A percentile compares a stretch with the other conserved stretches of the same genome.
phyloP scores from a whole-genome alignment of 2,113 vertebrate species.

The Lepisosteus oculatus region DNA sequence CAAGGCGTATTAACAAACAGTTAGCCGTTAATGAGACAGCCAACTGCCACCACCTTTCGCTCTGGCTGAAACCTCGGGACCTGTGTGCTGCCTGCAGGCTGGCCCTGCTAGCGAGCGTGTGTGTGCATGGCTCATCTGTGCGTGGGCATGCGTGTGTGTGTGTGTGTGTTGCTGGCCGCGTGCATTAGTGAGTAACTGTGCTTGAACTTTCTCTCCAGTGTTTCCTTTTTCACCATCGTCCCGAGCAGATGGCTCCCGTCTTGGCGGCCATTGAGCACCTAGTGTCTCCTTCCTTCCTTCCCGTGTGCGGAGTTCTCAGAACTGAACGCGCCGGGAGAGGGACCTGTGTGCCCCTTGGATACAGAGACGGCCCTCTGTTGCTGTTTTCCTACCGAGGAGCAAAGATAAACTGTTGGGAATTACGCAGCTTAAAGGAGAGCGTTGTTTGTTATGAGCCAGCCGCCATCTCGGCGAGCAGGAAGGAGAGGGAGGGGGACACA shows the following conservation, averaged over 20 bases:
- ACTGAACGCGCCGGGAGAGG: not conserved
- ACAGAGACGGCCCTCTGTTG: not conserved
- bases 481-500: too few relatives aligned
- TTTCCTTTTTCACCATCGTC: too few relatives aligned
- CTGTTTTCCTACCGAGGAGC: too few relatives aligned
- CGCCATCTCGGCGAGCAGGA: too few relatives aligned
- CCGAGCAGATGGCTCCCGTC: not conserved
- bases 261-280: not conserved
- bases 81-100: not conserved
- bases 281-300: not conserved
- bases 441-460: too few relatives aligned
- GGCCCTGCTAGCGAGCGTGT: not conserved
- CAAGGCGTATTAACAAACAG: constrained; percentile 31
- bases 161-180: too few relatives aligned
- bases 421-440: too few relatives aligned
- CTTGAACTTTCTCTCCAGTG: too few relatives aligned
- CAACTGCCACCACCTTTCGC: constrained; percentile 5
- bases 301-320: not conserved
- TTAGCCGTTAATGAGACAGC: not conserved
- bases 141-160: too few relatives aligned
- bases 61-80: not conserved
- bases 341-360: not conserved
- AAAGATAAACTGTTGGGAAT: too few relatives aligned
- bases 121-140: too few relatives aligned
- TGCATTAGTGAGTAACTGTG: too few relatives aligned